Conservation (phyloP, 2,888 invertebrate genomes). For the Scaptomyza tumidula region DNA sequence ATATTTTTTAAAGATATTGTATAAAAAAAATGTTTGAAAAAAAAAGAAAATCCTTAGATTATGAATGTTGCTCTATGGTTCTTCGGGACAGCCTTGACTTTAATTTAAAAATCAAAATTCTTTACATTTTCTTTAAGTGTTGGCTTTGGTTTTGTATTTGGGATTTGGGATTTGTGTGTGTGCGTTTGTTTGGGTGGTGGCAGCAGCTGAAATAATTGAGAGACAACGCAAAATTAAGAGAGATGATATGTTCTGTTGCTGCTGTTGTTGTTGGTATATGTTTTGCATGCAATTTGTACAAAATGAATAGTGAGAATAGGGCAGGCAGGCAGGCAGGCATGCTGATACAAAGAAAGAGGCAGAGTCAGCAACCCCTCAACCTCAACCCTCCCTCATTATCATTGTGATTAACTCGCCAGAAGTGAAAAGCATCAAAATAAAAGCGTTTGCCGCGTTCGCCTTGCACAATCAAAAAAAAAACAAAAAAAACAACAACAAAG, state of each 20-base stretch:
- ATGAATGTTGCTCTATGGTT: too few species aligned
- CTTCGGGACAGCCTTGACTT: too few species aligned
- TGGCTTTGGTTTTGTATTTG: slow-evolving; percentile 31
- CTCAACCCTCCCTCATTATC: slow-evolving; percentile 76
- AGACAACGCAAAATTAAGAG: slow-evolving; percentile 78
- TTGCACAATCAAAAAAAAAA: slow-evolving; percentile 54
- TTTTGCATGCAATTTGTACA: slow-evolving; percentile 61
- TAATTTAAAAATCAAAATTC: too few species aligned
- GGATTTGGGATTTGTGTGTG: slow-evolving; percentile 19
- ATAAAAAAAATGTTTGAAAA: too few species aligned
- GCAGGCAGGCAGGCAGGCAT: not conserved
- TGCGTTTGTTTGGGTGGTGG: slow-evolving; percentile 22
- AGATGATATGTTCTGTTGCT: slow-evolving; percentile 52
- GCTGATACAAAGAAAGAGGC: not conserved
- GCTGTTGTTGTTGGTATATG: slow-evolving; percentile 37
- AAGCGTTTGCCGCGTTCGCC: slow-evolving; percentile 34
- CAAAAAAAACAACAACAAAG: slow-evolving; percentile 40
- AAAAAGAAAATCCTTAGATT: too few species aligned
- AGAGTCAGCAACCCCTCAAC: slow-evolving; percentile 49
- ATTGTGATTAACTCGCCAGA: slow-evolving; percentile 79
- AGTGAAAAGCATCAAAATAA: slow-evolving; percentile 70
- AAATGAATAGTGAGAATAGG: slow-evolving; percentile 27
- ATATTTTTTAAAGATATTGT: too few species aligned
- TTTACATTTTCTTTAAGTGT: slow-evolving; percentile 1
- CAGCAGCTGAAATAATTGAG: slow-evolving; percentile 83